These are phyloP conservation scores for Siniperca scherzeri DNA, from an alignment of 2,797 vertebrate species.

Conservation along the genomic window DNA sequence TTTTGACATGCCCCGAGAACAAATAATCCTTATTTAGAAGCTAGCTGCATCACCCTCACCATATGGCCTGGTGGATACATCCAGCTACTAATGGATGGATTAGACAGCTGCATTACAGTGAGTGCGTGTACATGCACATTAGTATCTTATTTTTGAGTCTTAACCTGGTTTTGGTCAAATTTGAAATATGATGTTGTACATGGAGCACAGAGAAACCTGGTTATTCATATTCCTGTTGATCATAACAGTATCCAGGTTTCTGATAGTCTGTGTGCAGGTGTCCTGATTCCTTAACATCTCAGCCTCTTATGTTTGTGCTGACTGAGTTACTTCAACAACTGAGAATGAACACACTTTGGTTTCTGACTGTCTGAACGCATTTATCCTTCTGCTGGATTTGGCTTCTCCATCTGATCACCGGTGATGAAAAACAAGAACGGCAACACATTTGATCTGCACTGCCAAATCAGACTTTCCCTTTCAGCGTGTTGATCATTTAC, in stretches of 20 bases:
- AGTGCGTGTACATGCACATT: neutral
- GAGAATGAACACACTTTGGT: neutral
- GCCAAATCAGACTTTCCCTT: neutral
- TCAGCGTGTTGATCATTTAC: neutral
- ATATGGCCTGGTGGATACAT: conserved; percentile 52
- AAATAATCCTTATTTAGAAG: conserved; percentile 39
- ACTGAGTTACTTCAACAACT: neutral
- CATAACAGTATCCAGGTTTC: neutral
- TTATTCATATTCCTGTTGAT: neutral
- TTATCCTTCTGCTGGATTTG: neutral
- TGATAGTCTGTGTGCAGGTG: neutral
- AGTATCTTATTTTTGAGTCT: neutral
- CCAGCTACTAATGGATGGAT: conserved; percentile 51
- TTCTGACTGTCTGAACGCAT: neutral
- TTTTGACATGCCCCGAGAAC: conserved; percentile 19
- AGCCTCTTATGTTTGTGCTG: neutral
- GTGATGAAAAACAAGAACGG: neutral
- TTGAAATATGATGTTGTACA: neutral
- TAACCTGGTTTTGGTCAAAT: neutral
- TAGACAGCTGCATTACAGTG: conserved; percentile 25
- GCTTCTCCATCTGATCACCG: neutral
- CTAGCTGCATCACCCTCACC: conserved; percentile 28
- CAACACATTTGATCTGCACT: neutral
- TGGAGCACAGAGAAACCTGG: neutral
- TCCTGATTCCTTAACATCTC: neutral